Evolutionary conservation across 53 echinoderm and acorn worm genomes (phyloP).

Genomic region (Temnopleurus reevesii): DNA sequence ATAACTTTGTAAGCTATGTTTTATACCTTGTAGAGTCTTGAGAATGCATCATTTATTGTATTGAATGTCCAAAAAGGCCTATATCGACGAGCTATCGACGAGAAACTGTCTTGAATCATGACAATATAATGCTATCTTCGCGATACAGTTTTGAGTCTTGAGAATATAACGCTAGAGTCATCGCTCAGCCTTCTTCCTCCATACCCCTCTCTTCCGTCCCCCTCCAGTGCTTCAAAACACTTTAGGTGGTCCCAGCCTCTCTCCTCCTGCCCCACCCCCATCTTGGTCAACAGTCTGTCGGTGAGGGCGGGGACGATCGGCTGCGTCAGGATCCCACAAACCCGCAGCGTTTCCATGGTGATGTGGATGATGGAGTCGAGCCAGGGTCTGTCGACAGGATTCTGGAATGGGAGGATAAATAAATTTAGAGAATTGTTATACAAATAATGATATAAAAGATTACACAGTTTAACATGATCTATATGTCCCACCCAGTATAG

Average conservation of each 20-base stretch:
- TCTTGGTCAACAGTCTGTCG: slow-evolving; percentile 72
- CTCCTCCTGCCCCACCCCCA: slow-evolving; percentile 65
- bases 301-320: slow-evolving; percentile 77
- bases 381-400: slow-evolving; percentile 61
- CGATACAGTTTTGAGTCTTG: slow-evolving; percentile 57
- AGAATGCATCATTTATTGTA: too few species aligned
- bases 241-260: slow-evolving; percentile 61
- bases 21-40: too few species aligned
- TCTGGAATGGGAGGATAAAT: slow-evolving; percentile 32
- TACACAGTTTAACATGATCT: too few species aligned
- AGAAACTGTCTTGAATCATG: too few species aligned
- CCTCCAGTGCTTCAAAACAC: slow-evolving; percentile 53
- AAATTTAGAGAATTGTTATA: too few species aligned
- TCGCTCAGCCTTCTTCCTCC: slow-evolving; percentile 58
- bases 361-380: slow-evolving; percentile 83
- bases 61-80: too few species aligned
- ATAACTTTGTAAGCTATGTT: too few species aligned
- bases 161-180: slow-evolving; percentile 63
- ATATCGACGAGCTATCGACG: too few species aligned
- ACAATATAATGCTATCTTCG: slow-evolving; percentile 45
- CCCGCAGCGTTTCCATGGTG: slow-evolving; percentile 91
- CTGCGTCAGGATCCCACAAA: slow-evolving; percentile 91
- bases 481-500: too few species aligned
- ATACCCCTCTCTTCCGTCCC: slow-evolving; percentile 1
- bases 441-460: too few species aligned